Evolutionary conservation across 37 sponge, comb jelly and placozoan genomes (phyloP).

Genomic region (Axinella damicornis): DNA sequence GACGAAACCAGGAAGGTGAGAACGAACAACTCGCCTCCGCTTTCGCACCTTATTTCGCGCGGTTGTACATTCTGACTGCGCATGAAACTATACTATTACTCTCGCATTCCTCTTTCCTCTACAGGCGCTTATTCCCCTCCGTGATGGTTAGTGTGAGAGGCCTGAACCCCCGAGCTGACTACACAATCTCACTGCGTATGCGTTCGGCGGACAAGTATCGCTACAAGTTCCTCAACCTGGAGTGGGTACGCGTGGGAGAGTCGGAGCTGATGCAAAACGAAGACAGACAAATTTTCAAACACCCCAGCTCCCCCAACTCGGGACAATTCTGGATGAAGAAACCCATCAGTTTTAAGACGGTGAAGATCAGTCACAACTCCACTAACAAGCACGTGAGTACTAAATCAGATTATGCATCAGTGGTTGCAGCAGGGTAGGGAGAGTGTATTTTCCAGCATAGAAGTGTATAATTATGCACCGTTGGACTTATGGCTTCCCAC

Average conservation of each 20-base stretch:
- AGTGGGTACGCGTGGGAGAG: constrained; percentile 39
- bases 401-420: too few species aligned
- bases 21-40: too few species aligned
- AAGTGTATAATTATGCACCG: too few species aligned
- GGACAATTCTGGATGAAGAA: constrained; percentile 74
- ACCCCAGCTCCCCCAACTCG: constrained; percentile 53
- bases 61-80: too few species aligned
- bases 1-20: constrained; percentile 77
- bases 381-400: constrained; percentile 36
- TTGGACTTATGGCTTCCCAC: too few species aligned
- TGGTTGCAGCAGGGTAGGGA: too few species aligned
- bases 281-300: constrained; percentile 39
- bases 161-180: constrained; percentile 44
- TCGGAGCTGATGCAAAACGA: constrained; percentile 49
- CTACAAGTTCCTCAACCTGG: constrained; percentile 52
- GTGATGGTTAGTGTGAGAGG: constrained; percentile 44
- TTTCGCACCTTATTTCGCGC: too few species aligned
- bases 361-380: constrained; percentile 63
- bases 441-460: too few species aligned
- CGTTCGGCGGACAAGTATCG: constrained; percentile 48
- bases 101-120: too few species aligned
- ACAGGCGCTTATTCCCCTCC: constrained; percentile 69
- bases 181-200: constrained; percentile 48
- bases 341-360: constrained; percentile 60
- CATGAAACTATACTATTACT: too few species aligned